Evolutionary conservation across 2,113 vertebrate species (phyloP).

Genomic region (Chloropsis cyanopogon): DNA sequence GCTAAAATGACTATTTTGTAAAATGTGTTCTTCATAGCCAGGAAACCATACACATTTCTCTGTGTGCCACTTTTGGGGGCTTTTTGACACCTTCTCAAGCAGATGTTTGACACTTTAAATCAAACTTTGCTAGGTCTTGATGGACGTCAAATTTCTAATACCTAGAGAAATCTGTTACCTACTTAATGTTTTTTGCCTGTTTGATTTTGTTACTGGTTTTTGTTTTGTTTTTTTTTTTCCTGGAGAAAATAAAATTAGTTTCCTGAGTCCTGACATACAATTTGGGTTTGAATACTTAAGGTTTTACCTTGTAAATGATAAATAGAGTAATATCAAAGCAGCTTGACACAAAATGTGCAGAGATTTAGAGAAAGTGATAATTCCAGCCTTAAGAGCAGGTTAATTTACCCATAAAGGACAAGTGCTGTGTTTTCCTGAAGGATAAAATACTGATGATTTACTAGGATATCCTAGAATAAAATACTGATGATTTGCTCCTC

Average conservation of each 20-base stretch:
- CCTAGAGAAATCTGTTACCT: neutral
- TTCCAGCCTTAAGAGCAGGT: neutral
- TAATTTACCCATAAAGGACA: neutral
- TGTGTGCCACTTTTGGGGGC: neutral
- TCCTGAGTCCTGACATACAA: neutral
- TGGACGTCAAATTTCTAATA: neutral
- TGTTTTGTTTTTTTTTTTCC: neutral
- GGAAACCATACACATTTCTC: neutral
- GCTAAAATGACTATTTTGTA: neutral
- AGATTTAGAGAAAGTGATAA: neutral
- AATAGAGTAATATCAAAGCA: neutral
- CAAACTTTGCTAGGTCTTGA: neutral
- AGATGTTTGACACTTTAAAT: neutral
- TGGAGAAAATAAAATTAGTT: neutral
- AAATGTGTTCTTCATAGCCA: neutral
- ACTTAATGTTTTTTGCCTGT: neutral
- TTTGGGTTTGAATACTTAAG: neutral
- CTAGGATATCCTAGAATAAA: neutral
- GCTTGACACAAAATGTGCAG: neutral
- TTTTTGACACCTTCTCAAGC: neutral
- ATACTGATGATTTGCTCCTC: neutral
- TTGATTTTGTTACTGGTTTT: neutral
- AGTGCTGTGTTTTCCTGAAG: neutral
- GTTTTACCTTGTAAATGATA: slow-evolving; percentile 4
- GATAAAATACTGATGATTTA: neutral